phyloP scores from a whole-genome alignment of 2,797 vertebrate genomes.

The Helarctos malayanus region DNA sequence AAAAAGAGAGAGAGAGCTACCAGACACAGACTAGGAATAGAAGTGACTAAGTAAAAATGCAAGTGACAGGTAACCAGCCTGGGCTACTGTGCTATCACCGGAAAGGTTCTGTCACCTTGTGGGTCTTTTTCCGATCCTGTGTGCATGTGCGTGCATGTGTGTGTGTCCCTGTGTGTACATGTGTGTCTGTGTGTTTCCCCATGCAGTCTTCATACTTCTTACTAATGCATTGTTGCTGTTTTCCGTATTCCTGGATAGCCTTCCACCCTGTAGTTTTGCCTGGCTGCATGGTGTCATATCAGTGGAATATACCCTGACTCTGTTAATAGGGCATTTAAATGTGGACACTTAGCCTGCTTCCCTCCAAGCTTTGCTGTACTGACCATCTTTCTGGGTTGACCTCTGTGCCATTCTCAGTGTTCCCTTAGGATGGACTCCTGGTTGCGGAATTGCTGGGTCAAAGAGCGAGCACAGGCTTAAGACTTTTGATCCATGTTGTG shows the following conservation, averaged over 20 bases:
- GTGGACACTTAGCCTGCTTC: neutral
- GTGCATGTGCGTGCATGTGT: too few relatives aligned
- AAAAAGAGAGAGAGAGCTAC: neutral
- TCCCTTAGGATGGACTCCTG: neutral
- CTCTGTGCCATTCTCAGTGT: neutral
- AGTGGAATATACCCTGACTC: neutral
- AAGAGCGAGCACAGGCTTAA: neutral
- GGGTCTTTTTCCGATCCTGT: neutral
- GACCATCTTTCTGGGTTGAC: neutral
- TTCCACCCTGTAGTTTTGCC: neutral
- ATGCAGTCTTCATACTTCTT: neutral
- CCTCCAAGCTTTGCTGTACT: neutral
- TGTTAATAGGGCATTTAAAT: neutral
- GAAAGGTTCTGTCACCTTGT: accelerated
- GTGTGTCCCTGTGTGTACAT: neutral
- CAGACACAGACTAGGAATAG: neutral
- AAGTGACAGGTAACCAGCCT: neutral
- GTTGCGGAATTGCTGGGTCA: neutral
- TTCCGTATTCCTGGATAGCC: neutral
- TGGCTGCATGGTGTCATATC: neutral
- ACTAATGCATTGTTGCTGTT: neutral
- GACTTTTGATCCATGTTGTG: neutral
- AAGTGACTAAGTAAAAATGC: neutral
- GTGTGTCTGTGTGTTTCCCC: neutral
- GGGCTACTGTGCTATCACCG: neutral